Conservation (phyloP, 2,113 vertebrate genomes). For the Triplophysa dalaica region DNA sequence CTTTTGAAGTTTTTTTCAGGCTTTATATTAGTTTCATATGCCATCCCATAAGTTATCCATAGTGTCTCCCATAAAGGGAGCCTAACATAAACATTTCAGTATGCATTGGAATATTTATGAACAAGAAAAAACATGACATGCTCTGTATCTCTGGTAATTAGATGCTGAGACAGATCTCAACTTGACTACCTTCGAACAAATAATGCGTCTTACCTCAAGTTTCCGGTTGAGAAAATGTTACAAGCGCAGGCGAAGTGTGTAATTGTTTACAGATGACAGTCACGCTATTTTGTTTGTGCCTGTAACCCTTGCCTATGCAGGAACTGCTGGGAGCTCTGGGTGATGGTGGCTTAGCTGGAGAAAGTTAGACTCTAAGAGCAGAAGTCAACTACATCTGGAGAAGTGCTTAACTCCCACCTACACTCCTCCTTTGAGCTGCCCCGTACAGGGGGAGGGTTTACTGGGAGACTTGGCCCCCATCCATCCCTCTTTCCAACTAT, state of each 20-base stretch:
- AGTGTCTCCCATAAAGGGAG: not conserved
- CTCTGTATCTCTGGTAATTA: constrained; percentile 11
- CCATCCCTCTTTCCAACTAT: constrained; percentile 51
- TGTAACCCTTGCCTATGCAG: constrained; percentile 1
- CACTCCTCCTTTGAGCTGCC: constrained; percentile 47
- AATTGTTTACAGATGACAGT: constrained; percentile 24
- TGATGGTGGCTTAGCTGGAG: constrained; percentile 44
- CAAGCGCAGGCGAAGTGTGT: not conserved
- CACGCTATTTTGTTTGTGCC: constrained; percentile 34
- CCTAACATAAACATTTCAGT: not conserved
- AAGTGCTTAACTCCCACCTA: constrained; percentile 51
- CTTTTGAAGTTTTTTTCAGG: constrained; percentile 11
- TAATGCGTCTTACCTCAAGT: constrained; percentile 68
- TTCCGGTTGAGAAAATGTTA: constrained; percentile 47
- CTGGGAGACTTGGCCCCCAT: constrained; percentile 48
- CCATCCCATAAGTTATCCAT: not conserved
- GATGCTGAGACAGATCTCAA: constrained; percentile 31
- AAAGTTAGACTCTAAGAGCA: constrained; percentile 35
- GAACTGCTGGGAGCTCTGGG: not conserved
- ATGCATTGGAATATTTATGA: constrained; percentile 32
- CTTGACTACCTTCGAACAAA: constrained; percentile 16
- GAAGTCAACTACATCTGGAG: constrained; percentile 58
- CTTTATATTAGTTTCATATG: not conserved
- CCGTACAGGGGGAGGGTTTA: constrained; percentile 68
- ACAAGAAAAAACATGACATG: not conserved